A percentile compares a stretch with the other conserved stretches of the same genome.
Evolutionary conservation across 2,888 invertebrate species (phyloP).

Genomic region (Tuberolachnus salignus): DNA sequence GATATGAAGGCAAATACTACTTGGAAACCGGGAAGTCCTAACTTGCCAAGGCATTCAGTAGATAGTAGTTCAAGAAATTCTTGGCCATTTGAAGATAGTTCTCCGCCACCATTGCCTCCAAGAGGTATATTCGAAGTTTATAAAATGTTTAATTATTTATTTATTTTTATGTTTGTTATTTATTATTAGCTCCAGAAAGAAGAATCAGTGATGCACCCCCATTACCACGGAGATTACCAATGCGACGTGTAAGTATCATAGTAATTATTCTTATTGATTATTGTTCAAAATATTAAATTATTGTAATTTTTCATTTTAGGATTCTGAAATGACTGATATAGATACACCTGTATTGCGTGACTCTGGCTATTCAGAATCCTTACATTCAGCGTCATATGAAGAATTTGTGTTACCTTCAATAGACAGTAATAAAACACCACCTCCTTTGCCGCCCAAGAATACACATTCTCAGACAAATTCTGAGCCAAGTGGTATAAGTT

Average conservation of each 20-base stretch:
- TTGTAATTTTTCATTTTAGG: constrained; percentile 18
- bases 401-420: constrained; percentile 42
- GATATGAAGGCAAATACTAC: constrained; percentile 26
- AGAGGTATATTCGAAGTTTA: constrained; percentile 65
- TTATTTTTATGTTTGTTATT: not conserved
- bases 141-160: not conserved
- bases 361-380: constrained; percentile 52
- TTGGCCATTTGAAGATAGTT: constrained; percentile 58
- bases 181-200: constrained; percentile 66
- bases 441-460: constrained; percentile 42
- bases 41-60: constrained; percentile 55
- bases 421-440: constrained; percentile 28
- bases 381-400: constrained; percentile 43
- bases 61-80: constrained; percentile 52
- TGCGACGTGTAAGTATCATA: constrained; percentile 58
- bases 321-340: constrained; percentile 35
- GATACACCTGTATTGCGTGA: constrained; percentile 32
- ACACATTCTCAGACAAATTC: constrained; percentile 25
- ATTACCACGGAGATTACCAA: constrained; percentile 63
- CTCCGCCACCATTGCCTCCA: constrained; percentile 81
- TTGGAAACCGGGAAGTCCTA: constrained; percentile 53
- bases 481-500: constrained; percentile 37
- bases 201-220: constrained; percentile 63
- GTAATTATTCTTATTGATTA: not conserved
- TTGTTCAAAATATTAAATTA: not conserved